These are phyloP conservation scores for Mastomys natalensis DNA, from an alignment of 2,113 vertebrate species.

Conservation along the genomic window DNA sequence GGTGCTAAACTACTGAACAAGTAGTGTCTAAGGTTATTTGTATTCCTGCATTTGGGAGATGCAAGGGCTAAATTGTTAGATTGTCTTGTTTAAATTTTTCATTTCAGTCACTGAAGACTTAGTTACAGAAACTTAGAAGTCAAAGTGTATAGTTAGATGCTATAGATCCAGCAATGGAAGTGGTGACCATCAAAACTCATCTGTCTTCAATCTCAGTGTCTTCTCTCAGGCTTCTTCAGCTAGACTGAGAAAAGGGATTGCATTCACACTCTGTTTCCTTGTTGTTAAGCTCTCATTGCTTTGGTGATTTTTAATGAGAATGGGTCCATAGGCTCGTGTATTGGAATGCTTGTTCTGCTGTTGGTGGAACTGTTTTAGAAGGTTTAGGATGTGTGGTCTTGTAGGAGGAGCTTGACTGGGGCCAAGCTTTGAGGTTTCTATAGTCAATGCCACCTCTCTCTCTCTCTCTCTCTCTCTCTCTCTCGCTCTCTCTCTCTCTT, in stretches of 20 bases:
- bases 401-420: background rate
- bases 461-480: background rate
- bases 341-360: background rate
- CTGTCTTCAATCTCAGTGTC: background rate
- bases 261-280: conserved; percentile 4
- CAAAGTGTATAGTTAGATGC: background rate
- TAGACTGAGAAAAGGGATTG: background rate
- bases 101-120: background rate
- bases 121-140: conserved; percentile 51
- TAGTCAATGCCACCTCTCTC: background rate
- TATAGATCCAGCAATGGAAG: background rate
- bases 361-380: background rate
- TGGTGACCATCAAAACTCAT: background rate
- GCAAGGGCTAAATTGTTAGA: conserved; percentile 10
- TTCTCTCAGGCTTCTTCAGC: background rate
- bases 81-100: conserved; percentile 43
- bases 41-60: conserved; percentile 1
- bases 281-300: background rate
- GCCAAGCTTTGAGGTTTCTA: background rate
- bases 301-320: background rate
- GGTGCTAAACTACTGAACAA: conserved; percentile 14
- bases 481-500: background rate
- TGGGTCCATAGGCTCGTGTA: background rate
- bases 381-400: background rate
- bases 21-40: conserved; percentile 20